Evolutionary conservation across 2,888 invertebrate genomes (phyloP), one percentile per base, ranked within the genome.

Genomic region (Drosophila fulvimacula): DNA sequence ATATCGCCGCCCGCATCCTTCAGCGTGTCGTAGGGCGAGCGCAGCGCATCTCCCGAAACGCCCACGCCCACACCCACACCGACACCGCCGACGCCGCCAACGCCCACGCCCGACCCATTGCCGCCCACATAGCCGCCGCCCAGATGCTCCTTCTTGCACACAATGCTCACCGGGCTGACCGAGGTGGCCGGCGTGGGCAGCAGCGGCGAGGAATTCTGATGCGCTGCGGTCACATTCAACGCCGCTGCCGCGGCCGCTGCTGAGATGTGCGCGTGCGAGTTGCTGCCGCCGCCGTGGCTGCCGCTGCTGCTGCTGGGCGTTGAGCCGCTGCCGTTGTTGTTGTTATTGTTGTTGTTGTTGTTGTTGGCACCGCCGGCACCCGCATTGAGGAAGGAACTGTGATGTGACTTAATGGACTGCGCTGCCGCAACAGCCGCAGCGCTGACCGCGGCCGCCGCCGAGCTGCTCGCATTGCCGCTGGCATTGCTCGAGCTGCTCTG

Each of bases 131-230:
- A 88, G 63, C 90, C 83, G 57, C 87, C 89, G 21, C 87, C 71
- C 42, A 91, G 79, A 65, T 92, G 92, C 74, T 95, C 95, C 80
- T 95, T 95, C 91, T 95, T 95, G 84, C 95, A 95, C 1, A 95
- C 94, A 24, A 95, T 94, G 84, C 94, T 95, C 1, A 95, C 94
- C 1, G 95, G 95, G 82, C 95, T 95, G 21, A 95, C 95, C 0
- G 95, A 95, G 0, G 95, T 95, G 6, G 95, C 94, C 0, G 95
- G 95, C 27, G 95, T 95, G 34, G 95, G 95, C 21, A 95, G 92
- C 81, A 94, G 94, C 0, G 95, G 94, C 0, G 95, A 94, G 0
- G 93, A 93, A 63, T 92, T 93, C 72, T 93, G 92, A 63, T 92
- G 91, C 66, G 90, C 91, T 6, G 91, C 90, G 32, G 91, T 89